Evolutionary conservation across 2,888 invertebrate genomes (phyloP).

Genomic region (Petrolisthes cinctipes): DNA sequence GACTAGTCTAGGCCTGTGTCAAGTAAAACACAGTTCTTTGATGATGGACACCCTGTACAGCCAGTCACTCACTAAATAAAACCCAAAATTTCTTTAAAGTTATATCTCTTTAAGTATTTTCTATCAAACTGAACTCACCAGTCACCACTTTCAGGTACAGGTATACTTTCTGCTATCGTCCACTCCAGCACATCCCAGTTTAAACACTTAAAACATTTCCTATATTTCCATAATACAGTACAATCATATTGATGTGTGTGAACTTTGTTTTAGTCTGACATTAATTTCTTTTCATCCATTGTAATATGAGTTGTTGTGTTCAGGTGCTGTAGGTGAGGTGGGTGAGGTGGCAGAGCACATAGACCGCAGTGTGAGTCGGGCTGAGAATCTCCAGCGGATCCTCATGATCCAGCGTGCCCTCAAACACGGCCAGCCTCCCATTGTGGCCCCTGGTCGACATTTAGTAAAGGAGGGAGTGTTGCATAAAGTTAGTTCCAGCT

Average conservation of each 20-base stretch:
- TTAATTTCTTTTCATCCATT: no score
- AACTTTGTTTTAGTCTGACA: no score
- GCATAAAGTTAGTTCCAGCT: conserved; percentile 47
- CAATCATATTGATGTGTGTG: no score
- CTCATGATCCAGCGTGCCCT: conserved; percentile 57
- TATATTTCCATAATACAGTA: no score
- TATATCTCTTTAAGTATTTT: neutral
- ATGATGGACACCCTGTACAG: neutral
- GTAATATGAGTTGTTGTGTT: neutral
- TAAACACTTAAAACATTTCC: no score
- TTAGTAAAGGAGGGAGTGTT: conserved; percentile 59
- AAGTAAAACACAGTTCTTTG: neutral
- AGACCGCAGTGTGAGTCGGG: conserved; percentile 51
- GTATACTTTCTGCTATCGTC: no score
- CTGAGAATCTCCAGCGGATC: conserved; percentile 49
- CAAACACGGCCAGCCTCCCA: conserved; percentile 42
- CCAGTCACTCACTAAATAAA: neutral
- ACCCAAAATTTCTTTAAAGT: neutral
- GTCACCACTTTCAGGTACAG: no score
- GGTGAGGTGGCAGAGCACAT: conserved; percentile 50
- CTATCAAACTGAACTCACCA: no score
- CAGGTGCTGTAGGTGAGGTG: conserved; percentile 54
- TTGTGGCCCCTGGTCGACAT: conserved; percentile 60
- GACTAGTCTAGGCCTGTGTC: neutral
- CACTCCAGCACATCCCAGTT: no score